Base-by-base conservation (phyloP, 1,140 invertebrate genomes). In the Vanessa tameamea region DNA sequence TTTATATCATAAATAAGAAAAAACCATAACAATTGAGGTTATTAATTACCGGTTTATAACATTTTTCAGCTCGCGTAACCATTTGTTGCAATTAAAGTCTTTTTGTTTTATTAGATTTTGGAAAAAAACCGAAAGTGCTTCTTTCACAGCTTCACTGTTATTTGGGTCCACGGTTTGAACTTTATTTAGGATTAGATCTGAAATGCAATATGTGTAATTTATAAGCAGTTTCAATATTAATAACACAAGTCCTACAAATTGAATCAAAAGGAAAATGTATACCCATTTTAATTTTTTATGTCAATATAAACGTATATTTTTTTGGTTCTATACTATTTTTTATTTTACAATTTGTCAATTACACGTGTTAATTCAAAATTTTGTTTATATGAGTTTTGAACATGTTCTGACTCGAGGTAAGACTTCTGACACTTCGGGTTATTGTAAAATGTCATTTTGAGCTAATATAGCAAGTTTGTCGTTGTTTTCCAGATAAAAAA, bases 161-260 rank as follows among this genome's bases (percentile, higher is more conserved):
- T 87, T 87, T 8, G 87, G 83, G 64, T 92, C 86, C n/a, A 91
- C 81, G 37, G 86, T 80, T n/a, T 80, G 80, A 37, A 92, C 73
- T 84, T 88, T 88, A 51, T 87, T 80, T 47, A 90, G 79, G 75
- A 91, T 80, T 83, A 85, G 83, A 80, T 80, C 90, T 92, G 77
- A 47, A 87, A 86, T 61, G 55, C 53, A 68, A 59, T 26, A 47
- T 20, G 14, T 13, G 23, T 20, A 48, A 47, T 59, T 26, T 43
- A 43, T 9, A 9, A 43, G 7, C 8, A 43, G 37, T 43, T 43
- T 11, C 37, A 61, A 11, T 11, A 55, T 55, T 55, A 12, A 14
- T 26, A 23, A 43, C 0, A 31, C 26, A n/a, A 31, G 20, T 57
- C 5, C 20, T 7, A 37, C 13, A 0, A 43, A 61, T 61, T 15